A percentile compares a stretch with the other conserved stretches of the same genome.
Conservation (phyloP, 1,140 invertebrate species). For the Sycobia sp. region DNA sequence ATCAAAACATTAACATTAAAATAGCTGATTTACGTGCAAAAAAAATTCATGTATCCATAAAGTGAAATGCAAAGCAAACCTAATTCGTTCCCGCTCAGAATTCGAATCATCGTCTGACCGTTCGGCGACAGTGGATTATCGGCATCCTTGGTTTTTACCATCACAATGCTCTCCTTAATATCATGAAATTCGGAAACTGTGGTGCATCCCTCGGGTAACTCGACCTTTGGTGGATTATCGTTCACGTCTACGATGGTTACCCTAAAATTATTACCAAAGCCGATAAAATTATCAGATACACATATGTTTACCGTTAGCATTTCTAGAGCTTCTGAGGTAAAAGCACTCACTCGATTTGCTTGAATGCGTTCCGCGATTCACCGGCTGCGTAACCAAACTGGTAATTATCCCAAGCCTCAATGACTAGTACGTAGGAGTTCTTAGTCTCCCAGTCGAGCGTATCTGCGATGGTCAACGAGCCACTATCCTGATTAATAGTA, state of each 20-base stretch:
- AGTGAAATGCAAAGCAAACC: conserved; percentile 56
- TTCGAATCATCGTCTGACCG: conserved; percentile 75
- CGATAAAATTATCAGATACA: conserved; percentile 15
- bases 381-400: conserved; percentile 88
- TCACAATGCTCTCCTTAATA: conserved; percentile 74
- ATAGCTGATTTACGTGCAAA: too few species aligned
- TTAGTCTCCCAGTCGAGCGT: conserved; percentile 82
- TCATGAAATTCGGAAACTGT: conserved; percentile 89
- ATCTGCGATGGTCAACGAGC: conserved; percentile 79
- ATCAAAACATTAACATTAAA: too few species aligned
- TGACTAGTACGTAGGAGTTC: conserved; percentile 77
- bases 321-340: neutral
- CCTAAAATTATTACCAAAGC: conserved; percentile 49
- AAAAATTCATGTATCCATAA: too few species aligned
- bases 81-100: conserved; percentile 77
- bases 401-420: conserved; percentile 95
- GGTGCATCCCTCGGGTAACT: conserved; percentile 71
- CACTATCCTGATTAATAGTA: conserved; percentile 83
- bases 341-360: conserved; percentile 79
- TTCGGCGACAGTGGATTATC: conserved; percentile 83
- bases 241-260: conserved; percentile 81
- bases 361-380: conserved; percentile 89
- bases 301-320: too few species aligned
- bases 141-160: conserved; percentile 77
- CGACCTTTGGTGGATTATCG: conserved; percentile 78